phyloP scores from a whole-genome alignment of 92 coral and sea anemone genomes.

The Hydrozoanthus gracilis region DNA sequence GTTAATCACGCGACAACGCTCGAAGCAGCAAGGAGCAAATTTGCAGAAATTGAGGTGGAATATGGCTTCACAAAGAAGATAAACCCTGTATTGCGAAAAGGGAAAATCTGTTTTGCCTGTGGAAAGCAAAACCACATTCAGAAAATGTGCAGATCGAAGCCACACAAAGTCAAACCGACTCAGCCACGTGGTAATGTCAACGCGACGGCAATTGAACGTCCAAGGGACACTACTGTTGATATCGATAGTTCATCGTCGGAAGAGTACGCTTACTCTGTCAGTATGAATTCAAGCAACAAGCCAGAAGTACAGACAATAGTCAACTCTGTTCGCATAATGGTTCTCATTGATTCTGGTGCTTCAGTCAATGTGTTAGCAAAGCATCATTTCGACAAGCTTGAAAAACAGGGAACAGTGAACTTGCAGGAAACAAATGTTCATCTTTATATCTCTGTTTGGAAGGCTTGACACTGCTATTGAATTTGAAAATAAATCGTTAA shows the following conservation, averaged over 20 bases:
- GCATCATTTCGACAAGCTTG: conserved; percentile 22
- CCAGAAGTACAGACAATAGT: conserved; percentile 15
- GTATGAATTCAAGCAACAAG: background rate
- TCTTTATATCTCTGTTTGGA: conserved; percentile 29
- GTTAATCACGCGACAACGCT: background rate
- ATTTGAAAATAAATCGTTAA: background rate
- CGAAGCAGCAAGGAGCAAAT: background rate
- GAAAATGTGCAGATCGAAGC: conserved; percentile 28
- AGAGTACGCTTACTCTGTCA: background rate
- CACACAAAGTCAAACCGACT: background rate
- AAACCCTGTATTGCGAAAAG: conserved; percentile 36
- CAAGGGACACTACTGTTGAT: background rate
- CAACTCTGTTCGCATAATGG: conserved; percentile 35
- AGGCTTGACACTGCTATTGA: conserved; percentile 31
- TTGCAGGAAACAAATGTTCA: conserved; percentile 27
- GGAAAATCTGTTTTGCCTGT: conserved; percentile 42
- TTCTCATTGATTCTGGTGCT: conserved; percentile 67
- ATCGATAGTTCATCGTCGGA: conserved; percentile 22
- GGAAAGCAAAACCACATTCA: conserved; percentile 32
- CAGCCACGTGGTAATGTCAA: background rate
- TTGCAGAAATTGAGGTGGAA: conserved; percentile 47
- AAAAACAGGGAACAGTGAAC: background rate
- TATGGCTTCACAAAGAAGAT: conserved; percentile 44
- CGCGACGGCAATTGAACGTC: background rate
- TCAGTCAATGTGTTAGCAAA: conserved; percentile 52